These are phyloP conservation scores for Sebastes fasciatus DNA, from an alignment of 2,113 vertebrate genomes.

Conservation along the genomic window DNA sequence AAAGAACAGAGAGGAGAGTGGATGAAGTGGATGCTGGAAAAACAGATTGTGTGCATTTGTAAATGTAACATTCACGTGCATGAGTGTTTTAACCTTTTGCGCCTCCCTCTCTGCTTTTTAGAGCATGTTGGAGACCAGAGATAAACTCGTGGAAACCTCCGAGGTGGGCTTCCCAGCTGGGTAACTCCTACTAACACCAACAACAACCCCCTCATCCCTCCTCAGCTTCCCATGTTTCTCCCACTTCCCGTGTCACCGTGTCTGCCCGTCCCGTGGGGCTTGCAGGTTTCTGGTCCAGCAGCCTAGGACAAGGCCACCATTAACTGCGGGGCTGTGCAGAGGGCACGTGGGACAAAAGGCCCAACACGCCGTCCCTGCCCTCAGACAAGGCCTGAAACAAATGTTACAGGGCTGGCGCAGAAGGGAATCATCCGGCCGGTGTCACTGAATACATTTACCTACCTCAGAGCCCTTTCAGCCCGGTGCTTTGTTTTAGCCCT, in stretches of 20 bases:
- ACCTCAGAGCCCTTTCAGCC: constrained; percentile 95
- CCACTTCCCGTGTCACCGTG: constrained; percentile 69
- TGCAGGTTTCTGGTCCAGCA: constrained; percentile 93
- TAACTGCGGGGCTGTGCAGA: constrained; percentile 93
- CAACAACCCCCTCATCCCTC: not conserved
- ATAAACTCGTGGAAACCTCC: constrained; percentile 83
- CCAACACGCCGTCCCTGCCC: constrained; percentile 92
- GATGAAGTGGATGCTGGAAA: not conserved
- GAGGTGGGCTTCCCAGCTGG: constrained; percentile 79
- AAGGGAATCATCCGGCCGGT: constrained; percentile 99
- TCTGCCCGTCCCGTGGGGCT: constrained; percentile 70
- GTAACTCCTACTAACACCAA: constrained; percentile 1
- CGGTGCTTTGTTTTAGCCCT: constrained; percentile 84
- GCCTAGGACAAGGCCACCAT: constrained; percentile 94
- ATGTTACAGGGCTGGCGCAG: constrained; percentile 92
- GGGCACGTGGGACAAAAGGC: constrained; percentile 92
- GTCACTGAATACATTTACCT: constrained; percentile 99
- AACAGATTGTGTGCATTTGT: not conserved
- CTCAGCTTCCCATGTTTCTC: constrained; percentile 36
- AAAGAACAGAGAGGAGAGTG: not conserved
- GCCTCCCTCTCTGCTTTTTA: constrained; percentile 62
- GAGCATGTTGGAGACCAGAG: constrained; percentile 60
- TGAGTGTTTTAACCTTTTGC: not conserved
- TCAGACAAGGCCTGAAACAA: constrained; percentile 99
- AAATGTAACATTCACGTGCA: constrained; percentile 3